Base-by-base conservation (phyloP, 1,140 invertebrate genomes). In the Tetramorium alpestre region DNA sequence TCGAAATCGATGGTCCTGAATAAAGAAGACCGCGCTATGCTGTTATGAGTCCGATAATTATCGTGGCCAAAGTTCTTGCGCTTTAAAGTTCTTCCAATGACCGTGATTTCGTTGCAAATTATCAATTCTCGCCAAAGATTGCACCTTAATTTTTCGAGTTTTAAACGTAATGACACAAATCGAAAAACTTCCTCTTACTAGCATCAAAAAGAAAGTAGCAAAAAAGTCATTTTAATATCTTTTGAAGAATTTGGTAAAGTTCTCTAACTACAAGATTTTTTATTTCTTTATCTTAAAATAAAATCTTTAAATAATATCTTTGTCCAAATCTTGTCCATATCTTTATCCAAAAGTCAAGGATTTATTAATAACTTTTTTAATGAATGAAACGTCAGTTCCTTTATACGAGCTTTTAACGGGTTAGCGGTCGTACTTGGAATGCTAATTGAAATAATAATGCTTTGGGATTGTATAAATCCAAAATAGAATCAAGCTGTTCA, bases 21-120 rank as follows among this genome's bases (percentile, higher is more conserved):
- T 84, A 84, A 84, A 84, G 54, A 47, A 73, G 25, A 60, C n/a
- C 56, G 54, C 58, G 22, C 60, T 49, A 22, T 78, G 22, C 60
- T 49, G 33, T 78, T 25, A 65, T 51, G 82, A 28, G 33, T 78
- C 25, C 73, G 58, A 78, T 85, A 85, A 85, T 85, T 85, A 85
- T 78, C 22, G 73, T 11, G 58, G 73, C 47, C 22, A 76, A 76
- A 78, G 82, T 33, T 33, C 33, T 4, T 64, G 38, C 47, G 60
- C 54, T 78, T 85, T 78, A 78, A 85, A 84, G 73, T 65, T 67
- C 60, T 44, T 28, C 2, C 25, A n/a, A 18, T 78, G 77, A 69
- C 47, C 33, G 41, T 54, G 41, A 84, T 84, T 60, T 75, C 80
- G 13, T 84, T 51, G 28, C 25, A 25, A 82, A 75, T 84, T 58